Percentiles rank a stretch among this genome's conserved stretches.
phyloP scores from a whole-genome alignment of 2,888 invertebrate species.

The Phragmatobia fuliginosa region DNA sequence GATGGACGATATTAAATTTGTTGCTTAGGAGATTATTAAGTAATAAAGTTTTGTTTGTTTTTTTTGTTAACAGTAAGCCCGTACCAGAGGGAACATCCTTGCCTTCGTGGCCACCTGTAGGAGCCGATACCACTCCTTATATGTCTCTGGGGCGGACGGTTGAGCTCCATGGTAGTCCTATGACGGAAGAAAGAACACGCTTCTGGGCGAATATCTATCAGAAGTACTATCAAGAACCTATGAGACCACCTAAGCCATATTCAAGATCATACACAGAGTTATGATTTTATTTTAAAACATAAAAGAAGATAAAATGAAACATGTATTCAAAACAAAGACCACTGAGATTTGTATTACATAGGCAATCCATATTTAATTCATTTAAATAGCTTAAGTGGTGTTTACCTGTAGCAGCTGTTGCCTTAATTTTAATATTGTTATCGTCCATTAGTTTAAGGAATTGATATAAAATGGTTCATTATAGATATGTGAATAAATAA shows the following conservation, averaged over 20 bases:
- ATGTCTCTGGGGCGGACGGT: conserved; percentile 56
- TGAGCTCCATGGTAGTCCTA: conserved; percentile 42
- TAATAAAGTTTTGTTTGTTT: not conserved
- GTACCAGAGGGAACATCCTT: conserved; percentile 36
- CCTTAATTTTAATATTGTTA: too few species aligned
- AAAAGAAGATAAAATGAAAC: too few species aligned
- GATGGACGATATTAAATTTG: not conserved
- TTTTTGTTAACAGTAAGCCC: conserved; percentile 26
- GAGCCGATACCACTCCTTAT: conserved; percentile 49
- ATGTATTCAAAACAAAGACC: too few species aligned
- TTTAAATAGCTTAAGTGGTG: too few species aligned
- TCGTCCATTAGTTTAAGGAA: not conserved
- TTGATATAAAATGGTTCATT: too few species aligned
- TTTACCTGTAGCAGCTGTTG: too few species aligned
- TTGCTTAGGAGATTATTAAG: not conserved
- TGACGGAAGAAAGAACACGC: conserved; percentile 43
- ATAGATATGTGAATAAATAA: too few species aligned
- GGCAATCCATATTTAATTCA: too few species aligned
- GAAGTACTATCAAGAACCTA: conserved; percentile 55
- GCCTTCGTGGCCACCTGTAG: conserved; percentile 58
- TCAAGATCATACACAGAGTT: not conserved
- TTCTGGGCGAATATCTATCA: conserved; percentile 64
- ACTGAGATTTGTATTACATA: too few species aligned
- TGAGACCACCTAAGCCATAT: conserved; percentile 47
- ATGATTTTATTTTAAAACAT: not conserved